Evolutionary conservation across 2,113 vertebrate species (phyloP).

Genomic region (Rhinolophus sinicus): DNA sequence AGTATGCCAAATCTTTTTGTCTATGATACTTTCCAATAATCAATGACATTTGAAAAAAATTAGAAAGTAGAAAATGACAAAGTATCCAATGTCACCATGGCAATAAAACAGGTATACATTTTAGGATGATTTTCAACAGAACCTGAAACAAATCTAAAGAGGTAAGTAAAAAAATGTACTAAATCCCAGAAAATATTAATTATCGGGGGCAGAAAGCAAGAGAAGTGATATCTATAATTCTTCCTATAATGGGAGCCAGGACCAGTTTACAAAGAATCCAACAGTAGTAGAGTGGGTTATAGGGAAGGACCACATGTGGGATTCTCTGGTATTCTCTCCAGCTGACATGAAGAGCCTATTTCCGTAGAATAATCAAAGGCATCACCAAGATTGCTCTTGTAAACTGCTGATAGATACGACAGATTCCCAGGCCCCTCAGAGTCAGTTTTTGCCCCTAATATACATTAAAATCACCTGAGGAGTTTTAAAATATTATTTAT

Average conservation of each 20-base stretch:
- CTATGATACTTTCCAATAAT: not conserved
- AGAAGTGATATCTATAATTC: not conserved
- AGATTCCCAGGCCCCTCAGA: not conserved
- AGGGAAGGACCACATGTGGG: not conserved
- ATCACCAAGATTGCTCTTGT: not conserved
- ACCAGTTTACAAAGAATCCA: not conserved
- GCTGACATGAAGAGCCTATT: not conserved
- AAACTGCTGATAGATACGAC: not conserved
- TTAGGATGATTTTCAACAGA: slow-evolving; percentile 8
- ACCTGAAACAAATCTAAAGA: slow-evolving; percentile 25
- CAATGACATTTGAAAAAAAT: slow-evolving; percentile 10
- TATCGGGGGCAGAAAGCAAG: not conserved
- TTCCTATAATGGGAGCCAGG: not conserved
- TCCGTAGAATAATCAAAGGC: not conserved
- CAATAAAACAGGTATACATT: not conserved
- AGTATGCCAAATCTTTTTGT: not conserved
- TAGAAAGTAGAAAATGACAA: not conserved
- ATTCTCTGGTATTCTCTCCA: not conserved
- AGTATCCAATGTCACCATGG: not conserved
- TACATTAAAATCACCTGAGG: not conserved
- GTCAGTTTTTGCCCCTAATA: not conserved
- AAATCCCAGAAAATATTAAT: not conserved
- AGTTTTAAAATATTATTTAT: not conserved
- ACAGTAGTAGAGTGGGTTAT: not conserved
- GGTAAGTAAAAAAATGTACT: not conserved